Evolutionary conservation across 2,888 invertebrate species (phyloP), one percentile per base, ranked within the genome.

Genomic region (Augochlorella aurata): DNA sequence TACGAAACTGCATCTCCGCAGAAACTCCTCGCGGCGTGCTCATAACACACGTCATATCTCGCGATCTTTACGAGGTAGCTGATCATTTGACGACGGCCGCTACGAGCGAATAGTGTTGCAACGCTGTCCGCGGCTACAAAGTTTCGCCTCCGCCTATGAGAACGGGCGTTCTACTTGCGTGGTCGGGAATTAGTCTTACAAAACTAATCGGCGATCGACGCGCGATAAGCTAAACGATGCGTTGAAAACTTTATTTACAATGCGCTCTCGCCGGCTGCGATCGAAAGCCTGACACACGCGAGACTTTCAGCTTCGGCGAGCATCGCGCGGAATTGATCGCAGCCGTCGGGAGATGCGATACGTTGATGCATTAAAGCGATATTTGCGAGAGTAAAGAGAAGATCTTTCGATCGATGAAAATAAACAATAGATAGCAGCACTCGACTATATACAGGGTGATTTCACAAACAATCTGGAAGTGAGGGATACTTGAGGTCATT

Each of bases 51-150:
- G 77, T 81, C 88, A 79, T 87, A 87, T 87, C 86, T 74, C 71
- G 21, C 54, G 79, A 87, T 87, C 87, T 87, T 87, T 87, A 87
- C 77, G 87, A 87, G 74, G 29, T n/a, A 73, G 78, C 73, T 74
- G 81, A 81, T 84, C 84, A 70, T 78, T 78, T 70, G 81, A 69
- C 81, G 84, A 68, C 65, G 66, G 24, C 38, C 38, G 58, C 50
- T 44, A 67, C 52, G 65, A 52, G 50, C 67, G 18, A 67, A 50
- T 69, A 71, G 50, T 52, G 45, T 75, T 54, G 80, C 71, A 71
- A 78, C 38, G 38, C 38, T 5, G 58, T 61, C 80, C 47, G 63
- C 61, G 12, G 63, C 70, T 70, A 79, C 82, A 70, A 69, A 84
- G n/a, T 70, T 79, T 63, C 29, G 18, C 63, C 16, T 18, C 38